A percentile compares a stretch with the other conserved stretches of the same genome.
These are phyloP conservation scores for Drosophila percnosoma DNA, from an alignment of 2,888 invertebrate species.

Conservation along the genomic window DNA sequence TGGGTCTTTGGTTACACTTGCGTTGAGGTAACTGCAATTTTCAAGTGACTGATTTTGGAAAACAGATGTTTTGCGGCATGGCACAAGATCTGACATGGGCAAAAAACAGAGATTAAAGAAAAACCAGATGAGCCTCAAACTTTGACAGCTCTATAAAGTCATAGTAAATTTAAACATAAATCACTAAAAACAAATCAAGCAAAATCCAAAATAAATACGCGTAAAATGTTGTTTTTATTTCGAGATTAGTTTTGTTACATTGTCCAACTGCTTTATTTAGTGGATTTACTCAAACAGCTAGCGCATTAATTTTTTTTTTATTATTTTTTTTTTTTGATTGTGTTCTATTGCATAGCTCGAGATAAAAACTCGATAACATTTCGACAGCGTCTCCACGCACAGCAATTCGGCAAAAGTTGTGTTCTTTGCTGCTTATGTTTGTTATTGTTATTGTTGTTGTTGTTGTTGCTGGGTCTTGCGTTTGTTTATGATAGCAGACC, in stretches of 20 bases:
- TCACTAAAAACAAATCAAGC: not conserved
- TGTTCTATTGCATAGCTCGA: slow-evolving; percentile 17
- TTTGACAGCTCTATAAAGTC: slow-evolving; percentile 19
- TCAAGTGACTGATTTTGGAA: slow-evolving; percentile 55
- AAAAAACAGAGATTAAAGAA: not conserved
- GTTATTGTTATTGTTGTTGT: slow-evolving; percentile 25
- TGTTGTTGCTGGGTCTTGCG: slow-evolving; percentile 32
- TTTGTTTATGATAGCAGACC: slow-evolving; percentile 69
- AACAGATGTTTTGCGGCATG: slow-evolving; percentile 27
- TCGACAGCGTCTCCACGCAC: slow-evolving; percentile 42
- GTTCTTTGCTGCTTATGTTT: slow-evolving; percentile 11
- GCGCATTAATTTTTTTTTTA: not conserved
- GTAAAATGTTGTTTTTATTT: not conserved
- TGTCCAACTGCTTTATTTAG: not conserved
- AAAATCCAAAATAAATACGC: not conserved
- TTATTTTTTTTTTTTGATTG: slow-evolving; percentile 12
- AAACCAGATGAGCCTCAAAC: not conserved
- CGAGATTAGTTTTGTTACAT: not conserved
- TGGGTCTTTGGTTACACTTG: slow-evolving; percentile 47
- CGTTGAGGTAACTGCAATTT: slow-evolving; percentile 59
- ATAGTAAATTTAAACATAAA: not conserved
- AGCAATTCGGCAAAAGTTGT: slow-evolving; percentile 31
- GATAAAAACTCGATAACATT: slow-evolving; percentile 59
- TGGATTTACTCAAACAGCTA: not conserved
- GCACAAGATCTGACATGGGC: not conserved